Evolutionary conservation across 2,797 vertebrate genomes (phyloP).

Genomic region (Eurystomus glaucurus): DNA sequence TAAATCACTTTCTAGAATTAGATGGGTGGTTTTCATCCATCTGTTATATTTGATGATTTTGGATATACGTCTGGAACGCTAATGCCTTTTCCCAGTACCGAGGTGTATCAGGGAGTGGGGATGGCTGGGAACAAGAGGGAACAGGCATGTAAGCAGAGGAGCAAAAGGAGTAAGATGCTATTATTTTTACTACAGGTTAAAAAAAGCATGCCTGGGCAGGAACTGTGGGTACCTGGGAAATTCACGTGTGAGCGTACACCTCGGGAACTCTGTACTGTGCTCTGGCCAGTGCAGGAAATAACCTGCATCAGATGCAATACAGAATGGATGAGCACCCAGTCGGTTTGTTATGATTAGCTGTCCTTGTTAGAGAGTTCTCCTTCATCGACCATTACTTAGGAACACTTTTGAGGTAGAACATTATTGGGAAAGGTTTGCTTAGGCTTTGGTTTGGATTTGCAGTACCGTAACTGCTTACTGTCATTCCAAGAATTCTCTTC

Average conservation of each 20-base stretch:
- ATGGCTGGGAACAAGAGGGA: neutral
- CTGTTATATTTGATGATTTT: neutral
- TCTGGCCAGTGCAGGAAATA: neutral
- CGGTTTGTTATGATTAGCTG: neutral
- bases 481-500: neutral
- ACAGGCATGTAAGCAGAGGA: neutral
- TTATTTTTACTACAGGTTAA: neutral
- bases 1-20: neutral
- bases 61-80: neutral
- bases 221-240: neutral
- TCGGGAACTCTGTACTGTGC: neutral
- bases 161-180: neutral
- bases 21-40: neutral
- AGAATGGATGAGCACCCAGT: neutral
- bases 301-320: neutral
- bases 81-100: neutral
- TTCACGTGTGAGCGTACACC: neutral
- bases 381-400: neutral
- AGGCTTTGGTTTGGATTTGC: conserved; percentile 26
- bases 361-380: neutral
- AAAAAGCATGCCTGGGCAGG: neutral
- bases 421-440: neutral
- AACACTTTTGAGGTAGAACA: neutral
- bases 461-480: neutral
- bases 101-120: neutral